Percentiles rank a stretch among this genome's conserved stretches.
These are phyloP conservation scores for Beris morrisii DNA, from an alignment of 2,888 invertebrate genomes.

Conservation along the genomic window DNA sequence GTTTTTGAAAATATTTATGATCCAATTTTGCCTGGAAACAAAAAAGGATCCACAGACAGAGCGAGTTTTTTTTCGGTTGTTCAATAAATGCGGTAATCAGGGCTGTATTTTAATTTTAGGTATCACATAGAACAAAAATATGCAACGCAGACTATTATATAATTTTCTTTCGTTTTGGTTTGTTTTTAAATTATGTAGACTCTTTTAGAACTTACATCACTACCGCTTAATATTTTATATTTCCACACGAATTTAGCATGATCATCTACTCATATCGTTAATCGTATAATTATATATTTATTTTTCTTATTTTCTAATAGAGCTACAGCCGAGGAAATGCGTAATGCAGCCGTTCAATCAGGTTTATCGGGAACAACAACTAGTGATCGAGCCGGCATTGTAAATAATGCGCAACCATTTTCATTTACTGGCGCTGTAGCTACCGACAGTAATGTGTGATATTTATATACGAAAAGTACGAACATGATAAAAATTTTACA, in stretches of 20 bases:
- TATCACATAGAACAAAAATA: no score
- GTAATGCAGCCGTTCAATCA: conserved; percentile 62
- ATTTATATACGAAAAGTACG: conserved; percentile 28
- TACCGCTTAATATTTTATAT: background rate
- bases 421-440: conserved; percentile 71
- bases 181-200: no score
- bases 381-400: conserved; percentile 73
- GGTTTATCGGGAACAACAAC: conserved; percentile 54
- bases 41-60: no score
- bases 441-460: conserved; percentile 69
- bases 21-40: no score
- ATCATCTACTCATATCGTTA: background rate
- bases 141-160: no score
- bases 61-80: no score
- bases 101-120: no score
- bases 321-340: conserved; percentile 79
- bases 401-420: conserved; percentile 80
- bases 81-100: no score
- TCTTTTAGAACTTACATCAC: background rate
- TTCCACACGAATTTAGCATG: background rate
- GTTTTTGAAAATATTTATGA: no score
- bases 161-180: no score
- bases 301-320: conserved; percentile 56
- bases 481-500: conserved; percentile 2
- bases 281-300: background rate